Evolutionary conservation across 1,140 invertebrate species (phyloP), one percentile per base, ranked within the genome.

Genomic region (Drosophila insularis): DNA sequence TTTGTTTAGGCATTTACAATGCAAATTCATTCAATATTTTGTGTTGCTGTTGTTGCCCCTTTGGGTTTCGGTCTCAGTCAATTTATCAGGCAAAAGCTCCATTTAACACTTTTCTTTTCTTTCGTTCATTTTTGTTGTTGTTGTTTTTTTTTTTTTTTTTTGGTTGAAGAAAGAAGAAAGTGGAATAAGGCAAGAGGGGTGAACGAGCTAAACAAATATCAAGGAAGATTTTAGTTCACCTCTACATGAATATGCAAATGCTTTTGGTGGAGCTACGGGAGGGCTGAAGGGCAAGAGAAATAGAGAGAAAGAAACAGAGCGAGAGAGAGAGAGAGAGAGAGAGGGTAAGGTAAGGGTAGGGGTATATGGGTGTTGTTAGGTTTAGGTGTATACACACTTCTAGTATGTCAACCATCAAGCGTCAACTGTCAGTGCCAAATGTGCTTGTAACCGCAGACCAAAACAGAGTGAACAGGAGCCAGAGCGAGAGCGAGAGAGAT

Each of bases 341-440:
- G 23, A 5, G 17, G 32, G 1, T 5, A 4, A 40, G 40, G 27
- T 27, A 27, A 4, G 7, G 14, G 6, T 14, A 43, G 43, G 43
- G 8, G 43, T 50, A 50, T 50, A 50, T 21, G 43, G 43, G 43
- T 50, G 43, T 50, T 50, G 43, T 50, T 27, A 43, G 31, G 40
- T 31, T 46, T 43, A 56, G 58, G 27, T 31, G 17, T 14, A 39
- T 37, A 10, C 61, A 50, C 19, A 43, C 61, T 43, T 50, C 37
- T 50, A 53, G 19, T 81, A 85, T 90, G 89, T 89, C 89, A 90
- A 78, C 60, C 78, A 69, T 90, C 89, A 90, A 84, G 72, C 80
- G 80, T 89, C 82, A 90, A 90, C 89, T 90, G 89, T 90, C 89
- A 90, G 80, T 90, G 89, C 81, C 89, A 90, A 90, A 89, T 90